phyloP scores from a whole-genome alignment of 2,113 vertebrate species.

The Canis aureus region DNA sequence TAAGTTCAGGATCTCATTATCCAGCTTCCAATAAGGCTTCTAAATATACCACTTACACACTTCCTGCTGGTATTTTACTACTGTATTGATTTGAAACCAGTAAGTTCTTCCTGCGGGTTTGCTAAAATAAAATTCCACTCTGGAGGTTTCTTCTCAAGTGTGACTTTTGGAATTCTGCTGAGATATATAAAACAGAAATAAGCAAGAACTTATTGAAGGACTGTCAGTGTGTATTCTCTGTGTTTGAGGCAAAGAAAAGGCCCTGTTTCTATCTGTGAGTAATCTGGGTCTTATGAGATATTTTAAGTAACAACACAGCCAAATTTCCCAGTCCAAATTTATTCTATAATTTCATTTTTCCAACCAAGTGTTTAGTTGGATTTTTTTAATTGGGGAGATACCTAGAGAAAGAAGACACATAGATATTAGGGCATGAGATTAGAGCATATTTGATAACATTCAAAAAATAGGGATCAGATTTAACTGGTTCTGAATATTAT shows the following conservation, averaged over 20 bases:
- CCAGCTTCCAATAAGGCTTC: conserved; percentile 59
- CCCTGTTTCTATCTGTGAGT: background rate
- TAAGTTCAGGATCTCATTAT: conserved; percentile 70
- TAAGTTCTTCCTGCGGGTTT: background rate
- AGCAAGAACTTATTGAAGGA: background rate
- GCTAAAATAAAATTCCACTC: conserved; percentile 72
- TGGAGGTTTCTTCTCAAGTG: background rate
- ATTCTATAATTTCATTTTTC: conserved; percentile 52
- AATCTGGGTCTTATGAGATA: background rate
- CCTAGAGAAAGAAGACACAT: background rate
- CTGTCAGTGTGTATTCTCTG: background rate
- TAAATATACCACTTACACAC: conserved; percentile 54
- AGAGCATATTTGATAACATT: background rate
- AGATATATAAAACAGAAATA: conserved; percentile 62
- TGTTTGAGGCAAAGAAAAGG: background rate
- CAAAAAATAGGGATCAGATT: background rate
- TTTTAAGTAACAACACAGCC: conserved; percentile 27
- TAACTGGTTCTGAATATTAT: background rate
- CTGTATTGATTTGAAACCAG: conserved; percentile 67
- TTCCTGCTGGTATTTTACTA: conserved; percentile 62
- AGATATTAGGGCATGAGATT: background rate
- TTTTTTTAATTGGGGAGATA: background rate
- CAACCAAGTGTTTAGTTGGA: background rate
- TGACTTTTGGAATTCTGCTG: conserved; percentile 69
- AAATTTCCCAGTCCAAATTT: conserved; percentile 3